Conservation (phyloP, 2,113 vertebrate species). For the Myanophis thanlyinensis region DNA sequence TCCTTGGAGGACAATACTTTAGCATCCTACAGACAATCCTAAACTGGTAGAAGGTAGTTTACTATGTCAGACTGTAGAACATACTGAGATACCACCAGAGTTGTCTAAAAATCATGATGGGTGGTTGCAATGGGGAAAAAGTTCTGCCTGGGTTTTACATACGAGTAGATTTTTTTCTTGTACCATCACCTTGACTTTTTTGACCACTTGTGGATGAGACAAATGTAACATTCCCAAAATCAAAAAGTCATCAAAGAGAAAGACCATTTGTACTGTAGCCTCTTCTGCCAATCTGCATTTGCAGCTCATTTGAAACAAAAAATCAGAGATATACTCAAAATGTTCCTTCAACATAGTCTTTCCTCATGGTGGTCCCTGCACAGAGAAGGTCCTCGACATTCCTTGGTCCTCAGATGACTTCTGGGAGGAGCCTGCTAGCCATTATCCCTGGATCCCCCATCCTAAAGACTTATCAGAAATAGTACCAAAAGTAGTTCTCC, state of each 20-base stretch:
- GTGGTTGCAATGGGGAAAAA: neutral
- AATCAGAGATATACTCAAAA: neutral
- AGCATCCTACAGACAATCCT: neutral
- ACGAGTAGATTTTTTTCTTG: neutral
- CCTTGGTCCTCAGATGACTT: neutral
- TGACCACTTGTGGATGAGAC: neutral
- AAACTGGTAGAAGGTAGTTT: neutral
- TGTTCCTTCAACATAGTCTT: neutral
- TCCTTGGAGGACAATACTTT: neutral
- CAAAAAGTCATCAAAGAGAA: neutral
- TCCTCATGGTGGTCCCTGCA: neutral
- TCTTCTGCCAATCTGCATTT: neutral
- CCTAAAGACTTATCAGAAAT: no score
- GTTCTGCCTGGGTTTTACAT: neutral
- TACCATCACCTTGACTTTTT: neutral
- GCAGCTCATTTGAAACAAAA: neutral
- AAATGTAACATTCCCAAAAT: neutral
- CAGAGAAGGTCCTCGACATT: neutral
- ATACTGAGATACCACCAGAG: neutral
- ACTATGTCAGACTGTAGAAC: neutral
- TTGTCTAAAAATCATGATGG: neutral
- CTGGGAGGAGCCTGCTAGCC: no score
- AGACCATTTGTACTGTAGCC: neutral
- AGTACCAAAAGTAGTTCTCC: no score
- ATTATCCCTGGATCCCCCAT: no score